Evolutionary conservation across 2,113 vertebrate genomes (phyloP), one percentile per base, ranked within the genome.

Genomic region (Bagarius yarrelli): DNA sequence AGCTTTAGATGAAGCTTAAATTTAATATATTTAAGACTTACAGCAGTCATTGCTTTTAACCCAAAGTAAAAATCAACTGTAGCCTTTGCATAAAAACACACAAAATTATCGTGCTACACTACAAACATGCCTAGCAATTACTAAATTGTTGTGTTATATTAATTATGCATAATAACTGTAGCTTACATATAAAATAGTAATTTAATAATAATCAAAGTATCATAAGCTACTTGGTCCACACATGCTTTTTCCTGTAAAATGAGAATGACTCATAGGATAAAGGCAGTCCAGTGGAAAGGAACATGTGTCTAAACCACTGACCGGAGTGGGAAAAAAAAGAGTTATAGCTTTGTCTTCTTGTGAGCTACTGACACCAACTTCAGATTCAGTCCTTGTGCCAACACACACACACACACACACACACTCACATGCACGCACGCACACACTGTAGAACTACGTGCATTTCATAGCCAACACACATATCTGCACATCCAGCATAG

Each of bases 321-420:
- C 85, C 78, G 74, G 81, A 83, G 34, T 60, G 67, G 34, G 57
- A 50, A 81, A 78, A 61, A 76, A 85, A 55, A 81, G 78, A 78
- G 70, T 80, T 82, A 86, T 78, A 74, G 80, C 67, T 78, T 85
- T 87, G 89, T 91, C 88, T 86, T 88, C 86, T 92, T 53, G 64
- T 90, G 88, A 89, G 87, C 83, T 86, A 83, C 82, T 81, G 87
- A 88, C 84, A 86, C 69, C 79, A 79, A 63, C 71, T 74, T 81
- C 79, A 70, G 66, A 40, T 47, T 70, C 44, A 16, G n/a, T 75
- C 61, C 47, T 40, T 6, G 23, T 75, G 78, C 84, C 84, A 83
- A 86, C 76, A 83, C 75, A 83, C 61, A 86, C 72, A 83, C 66
- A 77, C 55, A 76, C 76, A 78, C 53, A 30, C 60, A 34, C 59